Evolutionary conservation across 2,113 vertebrate genomes (phyloP).

Genomic region (Camelus bactrianus): DNA sequence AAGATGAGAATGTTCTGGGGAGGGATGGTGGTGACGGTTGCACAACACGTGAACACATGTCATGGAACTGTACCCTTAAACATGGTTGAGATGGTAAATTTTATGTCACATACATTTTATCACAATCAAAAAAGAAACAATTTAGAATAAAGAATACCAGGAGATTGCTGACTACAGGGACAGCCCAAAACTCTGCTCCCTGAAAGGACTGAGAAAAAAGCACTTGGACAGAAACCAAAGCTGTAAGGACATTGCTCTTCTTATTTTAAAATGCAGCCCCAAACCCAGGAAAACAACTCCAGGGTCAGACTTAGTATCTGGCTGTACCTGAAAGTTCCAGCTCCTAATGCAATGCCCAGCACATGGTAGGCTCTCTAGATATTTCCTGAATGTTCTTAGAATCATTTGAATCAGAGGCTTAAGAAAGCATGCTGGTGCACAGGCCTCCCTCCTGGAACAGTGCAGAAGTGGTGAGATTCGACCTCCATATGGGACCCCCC

Average conservation of each 20-base stretch:
- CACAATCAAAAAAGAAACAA: background rate
- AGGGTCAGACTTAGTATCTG: background rate
- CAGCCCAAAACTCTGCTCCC: background rate
- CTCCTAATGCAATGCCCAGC: accelerated
- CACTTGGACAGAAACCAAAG: background rate
- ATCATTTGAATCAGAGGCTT: background rate
- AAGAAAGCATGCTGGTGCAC: background rate
- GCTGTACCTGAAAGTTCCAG: background rate
- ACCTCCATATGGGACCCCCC: background rate
- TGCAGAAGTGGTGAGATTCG: background rate
- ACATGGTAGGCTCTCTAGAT: background rate
- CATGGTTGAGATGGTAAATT: background rate
- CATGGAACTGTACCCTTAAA: background rate
- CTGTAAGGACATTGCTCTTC: background rate
- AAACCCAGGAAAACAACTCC: background rate
- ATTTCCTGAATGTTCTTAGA: background rate
- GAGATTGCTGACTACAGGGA: background rate
- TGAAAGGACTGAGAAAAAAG: background rate
- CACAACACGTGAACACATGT: background rate
- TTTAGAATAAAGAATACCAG: background rate
- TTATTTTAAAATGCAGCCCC: background rate
- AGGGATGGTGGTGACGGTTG: background rate
- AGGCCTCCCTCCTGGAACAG: background rate
- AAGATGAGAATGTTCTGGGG: background rate
- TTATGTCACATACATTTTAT: background rate